Evolutionary conservation across 2,113 vertebrate genomes (phyloP).

Genomic region (Ranitomeya imitator): DNA sequence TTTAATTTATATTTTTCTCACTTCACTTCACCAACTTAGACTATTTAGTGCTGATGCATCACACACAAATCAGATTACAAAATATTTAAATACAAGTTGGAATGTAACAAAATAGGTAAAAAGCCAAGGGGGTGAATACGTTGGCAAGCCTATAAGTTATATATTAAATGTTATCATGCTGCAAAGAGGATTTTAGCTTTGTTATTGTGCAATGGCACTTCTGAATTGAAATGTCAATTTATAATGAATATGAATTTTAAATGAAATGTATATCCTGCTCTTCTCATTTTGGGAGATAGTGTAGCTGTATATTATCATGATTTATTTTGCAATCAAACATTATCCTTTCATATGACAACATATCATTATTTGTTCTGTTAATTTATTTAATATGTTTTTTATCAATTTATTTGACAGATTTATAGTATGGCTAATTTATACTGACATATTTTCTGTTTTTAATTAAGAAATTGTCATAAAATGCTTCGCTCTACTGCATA

Average conservation of each 20-base stretch:
- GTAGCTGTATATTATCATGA: not conserved
- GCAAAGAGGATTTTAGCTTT: not conserved
- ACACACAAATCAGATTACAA: too few species aligned
- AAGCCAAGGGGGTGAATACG: too few species aligned
- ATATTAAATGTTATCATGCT: not conserved
- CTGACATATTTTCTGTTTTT: not conserved
- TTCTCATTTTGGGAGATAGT: not conserved
- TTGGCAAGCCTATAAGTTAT: not conserved
- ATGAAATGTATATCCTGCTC: not conserved
- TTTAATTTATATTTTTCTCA: too few species aligned
- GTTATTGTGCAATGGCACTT: not conserved
- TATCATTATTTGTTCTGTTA: constrained; percentile 9
- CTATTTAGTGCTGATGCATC: too few species aligned
- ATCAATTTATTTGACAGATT: constrained; percentile 19
- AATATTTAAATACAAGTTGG: too few species aligned
- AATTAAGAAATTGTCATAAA: constrained; percentile 32
- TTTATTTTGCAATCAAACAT: not conserved
- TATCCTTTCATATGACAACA: not conserved
- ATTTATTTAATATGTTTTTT: constrained; percentile 17
- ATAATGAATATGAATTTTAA: not conserved
- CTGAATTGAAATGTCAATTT: not conserved
- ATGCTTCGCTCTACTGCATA: not conserved
- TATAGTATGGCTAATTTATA: not conserved
- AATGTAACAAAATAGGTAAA: too few species aligned
- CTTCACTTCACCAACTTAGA: too few species aligned